Conservation (phyloP, 92 coral and sea anemone genomes). For the Metridium senile region DNA sequence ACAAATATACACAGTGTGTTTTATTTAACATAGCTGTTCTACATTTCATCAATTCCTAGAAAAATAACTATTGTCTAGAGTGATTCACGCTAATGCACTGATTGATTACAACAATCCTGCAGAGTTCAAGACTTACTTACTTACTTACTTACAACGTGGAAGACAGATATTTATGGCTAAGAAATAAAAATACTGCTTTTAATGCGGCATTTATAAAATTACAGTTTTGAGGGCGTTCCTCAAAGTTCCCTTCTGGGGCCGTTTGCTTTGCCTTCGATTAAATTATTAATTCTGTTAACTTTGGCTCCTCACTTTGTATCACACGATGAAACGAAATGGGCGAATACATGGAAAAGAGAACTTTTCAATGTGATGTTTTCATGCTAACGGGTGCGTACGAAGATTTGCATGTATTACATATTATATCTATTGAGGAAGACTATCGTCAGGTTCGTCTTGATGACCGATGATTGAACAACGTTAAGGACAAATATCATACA, state of each 20-base stretch:
- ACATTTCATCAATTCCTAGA: neutral
- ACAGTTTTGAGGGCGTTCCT: neutral
- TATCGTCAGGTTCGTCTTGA: slow-evolving; percentile 38
- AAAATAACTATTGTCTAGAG: neutral
- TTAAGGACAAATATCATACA: slow-evolving; percentile 30
- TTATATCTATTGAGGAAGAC: neutral
- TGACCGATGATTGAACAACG: slow-evolving; percentile 28
- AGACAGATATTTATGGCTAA: neutral
- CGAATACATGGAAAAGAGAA: neutral
- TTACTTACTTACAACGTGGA: neutral
- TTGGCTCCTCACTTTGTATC: neutral
- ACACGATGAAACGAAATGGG: neutral
- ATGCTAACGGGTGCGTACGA: neutral
- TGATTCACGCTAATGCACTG: neutral
- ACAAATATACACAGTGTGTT: neutral
- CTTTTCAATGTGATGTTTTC: too few relatives aligned
- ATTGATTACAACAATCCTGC: neutral
- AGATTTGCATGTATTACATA: neutral
- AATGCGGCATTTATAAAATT: neutral
- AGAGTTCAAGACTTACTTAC: neutral
- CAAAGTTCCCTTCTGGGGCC: neutral
- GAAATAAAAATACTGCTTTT: neutral
- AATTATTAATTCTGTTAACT: too few relatives aligned
- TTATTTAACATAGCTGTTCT: neutral
- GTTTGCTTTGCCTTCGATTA: too few relatives aligned